phyloP scores from a whole-genome alignment of 2,797 vertebrate species.

The Sibirionetta formosa region DNA sequence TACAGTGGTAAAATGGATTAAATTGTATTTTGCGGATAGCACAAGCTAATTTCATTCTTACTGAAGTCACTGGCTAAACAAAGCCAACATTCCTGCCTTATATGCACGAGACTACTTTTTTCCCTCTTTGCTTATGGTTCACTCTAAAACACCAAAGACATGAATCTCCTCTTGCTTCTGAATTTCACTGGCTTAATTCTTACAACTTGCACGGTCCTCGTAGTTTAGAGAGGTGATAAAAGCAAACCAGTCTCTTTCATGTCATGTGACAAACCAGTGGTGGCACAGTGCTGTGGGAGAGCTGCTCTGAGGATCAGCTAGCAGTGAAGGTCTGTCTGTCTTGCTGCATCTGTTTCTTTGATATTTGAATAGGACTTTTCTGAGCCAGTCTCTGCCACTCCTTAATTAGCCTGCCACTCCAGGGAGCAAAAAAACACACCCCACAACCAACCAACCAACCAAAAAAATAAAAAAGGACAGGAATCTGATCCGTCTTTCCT shows the following conservation, averaged over 20 bases:
- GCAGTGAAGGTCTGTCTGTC: constrained; percentile 43
- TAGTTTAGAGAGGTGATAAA: constrained; percentile 48
- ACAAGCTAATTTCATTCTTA: constrained; percentile 33
- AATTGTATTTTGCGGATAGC: constrained; percentile 14
- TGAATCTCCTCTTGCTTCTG: neutral
- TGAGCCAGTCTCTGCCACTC: constrained; percentile 39
- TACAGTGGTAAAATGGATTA: neutral
- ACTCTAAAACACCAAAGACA: neutral
- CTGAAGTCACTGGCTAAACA: constrained; percentile 32
- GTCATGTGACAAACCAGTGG: constrained; percentile 36
- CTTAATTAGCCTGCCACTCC: constrained; percentile 66
- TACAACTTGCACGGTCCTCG: neutral
- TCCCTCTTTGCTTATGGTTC: neutral
- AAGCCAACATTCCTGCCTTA: constrained; percentile 21
- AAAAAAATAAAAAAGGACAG: constrained; percentile 14
- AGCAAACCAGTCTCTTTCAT: constrained; percentile 39
- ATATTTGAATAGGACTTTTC: constrained; percentile 65
- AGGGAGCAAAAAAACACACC: neutral
- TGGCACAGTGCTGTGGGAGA: constrained; percentile 24
- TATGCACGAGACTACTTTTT: neutral
- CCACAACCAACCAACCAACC: neutral
- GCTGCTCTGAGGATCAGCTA: constrained; percentile 1
- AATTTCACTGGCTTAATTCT: constrained; percentile 21
- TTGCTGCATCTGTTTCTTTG: constrained; percentile 61
- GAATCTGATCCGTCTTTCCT: constrained; percentile 60